These are phyloP conservation scores for Oncorhynchus kisutch DNA, from an alignment of 2,113 vertebrate genomes.

Conservation along the genomic window DNA sequence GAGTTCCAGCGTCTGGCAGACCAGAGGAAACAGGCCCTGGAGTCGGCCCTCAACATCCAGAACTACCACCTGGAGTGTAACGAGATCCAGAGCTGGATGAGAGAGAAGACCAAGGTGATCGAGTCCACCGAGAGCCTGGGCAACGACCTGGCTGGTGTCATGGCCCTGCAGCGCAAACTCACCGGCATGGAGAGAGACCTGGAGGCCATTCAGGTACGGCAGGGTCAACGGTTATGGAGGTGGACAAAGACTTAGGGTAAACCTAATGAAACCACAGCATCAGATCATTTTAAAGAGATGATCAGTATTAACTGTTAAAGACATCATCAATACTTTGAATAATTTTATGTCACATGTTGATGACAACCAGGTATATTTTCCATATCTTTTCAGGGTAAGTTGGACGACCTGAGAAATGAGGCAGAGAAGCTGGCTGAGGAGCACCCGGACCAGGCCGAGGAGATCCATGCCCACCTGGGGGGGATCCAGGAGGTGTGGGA, in stretches of 20 bases:
- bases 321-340: not conserved
- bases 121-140: slow-evolving; percentile 90
- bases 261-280: no score
- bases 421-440: slow-evolving; percentile 76
- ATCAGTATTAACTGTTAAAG: not conserved
- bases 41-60: slow-evolving; percentile 89
- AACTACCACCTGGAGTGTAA: slow-evolving; percentile 94
- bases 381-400: slow-evolving; percentile 72
- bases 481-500: slow-evolving; percentile 86
- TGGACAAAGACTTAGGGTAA: not conserved
- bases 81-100: slow-evolving; percentile 93
- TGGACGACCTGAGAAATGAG: slow-evolving; percentile 80
- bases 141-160: slow-evolving; percentile 88
- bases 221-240: not conserved
- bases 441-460: slow-evolving; percentile 79
- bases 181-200: slow-evolving; percentile 90
- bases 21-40: slow-evolving; percentile 84
- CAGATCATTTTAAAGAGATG: not conserved
- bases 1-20: slow-evolving; percentile 82
- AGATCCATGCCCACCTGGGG: slow-evolving; percentile 71
- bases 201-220: slow-evolving; percentile 83
- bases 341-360: not conserved
- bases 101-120: slow-evolving; percentile 93
- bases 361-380: not conserved
- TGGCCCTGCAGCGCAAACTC: slow-evolving; percentile 90